Evolutionary conservation across 2,888 invertebrate species (phyloP).

Genomic region (Pteria penguin): DNA sequence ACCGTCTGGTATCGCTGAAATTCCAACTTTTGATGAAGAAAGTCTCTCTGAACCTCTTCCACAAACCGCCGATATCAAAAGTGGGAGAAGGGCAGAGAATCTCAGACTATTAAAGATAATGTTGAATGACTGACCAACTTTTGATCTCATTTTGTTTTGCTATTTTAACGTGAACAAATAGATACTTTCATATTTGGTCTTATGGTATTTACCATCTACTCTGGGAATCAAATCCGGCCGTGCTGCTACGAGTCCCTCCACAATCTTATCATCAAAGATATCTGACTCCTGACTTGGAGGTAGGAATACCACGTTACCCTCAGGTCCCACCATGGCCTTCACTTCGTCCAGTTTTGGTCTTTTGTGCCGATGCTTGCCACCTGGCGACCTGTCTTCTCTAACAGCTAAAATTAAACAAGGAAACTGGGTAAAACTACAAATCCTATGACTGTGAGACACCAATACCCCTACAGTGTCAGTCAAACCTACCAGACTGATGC

Average conservation of each 20-base stretch:
- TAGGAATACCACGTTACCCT: constrained; percentile 27
- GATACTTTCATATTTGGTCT: too few relatives aligned
- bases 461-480: too few relatives aligned
- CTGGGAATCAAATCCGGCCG: constrained; percentile 70
- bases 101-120: background rate
- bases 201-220: constrained; percentile 58
- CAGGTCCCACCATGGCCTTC: constrained; percentile 14
- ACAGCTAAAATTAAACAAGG: constrained; percentile 79
- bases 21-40: too few relatives aligned
- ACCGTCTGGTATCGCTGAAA: too few relatives aligned
- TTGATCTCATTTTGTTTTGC: too few relatives aligned
- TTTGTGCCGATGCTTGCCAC: constrained; percentile 78
- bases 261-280: constrained; percentile 55
- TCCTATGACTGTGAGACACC: too few relatives aligned
- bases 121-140: background rate
- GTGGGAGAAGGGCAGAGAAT: too few relatives aligned
- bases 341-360: constrained; percentile 65
- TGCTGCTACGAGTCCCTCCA: constrained; percentile 62
- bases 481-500: too few relatives aligned
- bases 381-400: constrained; percentile 79
- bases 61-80: too few relatives aligned
- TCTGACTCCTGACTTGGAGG: constrained; percentile 33
- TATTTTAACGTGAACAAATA: too few relatives aligned
- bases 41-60: too few relatives aligned
- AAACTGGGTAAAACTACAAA: too few relatives aligned